Evolutionary conservation across 1,140 invertebrate genomes (phyloP), one percentile per base, ranked within the genome.

Genomic region (Atta cephalotes): DNA sequence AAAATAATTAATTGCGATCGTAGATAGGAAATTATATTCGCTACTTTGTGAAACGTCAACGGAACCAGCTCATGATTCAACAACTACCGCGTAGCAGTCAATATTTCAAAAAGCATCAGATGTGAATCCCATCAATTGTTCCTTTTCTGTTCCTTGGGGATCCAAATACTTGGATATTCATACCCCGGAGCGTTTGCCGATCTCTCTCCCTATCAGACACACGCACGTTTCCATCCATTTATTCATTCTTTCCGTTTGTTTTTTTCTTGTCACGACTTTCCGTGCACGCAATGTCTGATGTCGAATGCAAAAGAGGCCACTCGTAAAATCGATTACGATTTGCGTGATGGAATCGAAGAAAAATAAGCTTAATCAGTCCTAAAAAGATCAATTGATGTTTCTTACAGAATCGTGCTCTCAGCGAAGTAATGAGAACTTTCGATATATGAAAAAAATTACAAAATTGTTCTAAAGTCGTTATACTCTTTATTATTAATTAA

Each of bases 91-190:
- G 3, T 12, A 12, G 16, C 35, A 62, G 3, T 74, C 53, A 14
- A 82, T 60, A 72, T 82, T 82, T 71, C 74, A n/a, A 65, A 56
- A 4, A 78, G 39, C 35, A n/a, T 9, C 16, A 35, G 5, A n/a
- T 16, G 16, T n/a, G 35, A 14, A 74, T 74, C 21, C 10, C 35
- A 21, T 5, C 51, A 74, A 45, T 49, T 58, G 35, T 18, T 80
- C 28, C 49, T 70, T 82, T 72, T 71, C 7, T 31, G 35, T 12
- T 74, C 39, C n/a, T 82, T 21, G 3, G 25, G 9, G 51, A 82
- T 58, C 18, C 25, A 28, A 35, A 51, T 35, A 35, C 35, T 70
- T 70, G 49, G 5, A 6, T 82, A 82, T 82, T 82, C 35, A 82
- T 80, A 28, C 28, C 12, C 14, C 12, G 28, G 21, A 4, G 28